These are phyloP conservation scores for Aphelinus atriplicis DNA, from an alignment of 1,140 invertebrate genomes.

Conservation along the genomic window DNA sequence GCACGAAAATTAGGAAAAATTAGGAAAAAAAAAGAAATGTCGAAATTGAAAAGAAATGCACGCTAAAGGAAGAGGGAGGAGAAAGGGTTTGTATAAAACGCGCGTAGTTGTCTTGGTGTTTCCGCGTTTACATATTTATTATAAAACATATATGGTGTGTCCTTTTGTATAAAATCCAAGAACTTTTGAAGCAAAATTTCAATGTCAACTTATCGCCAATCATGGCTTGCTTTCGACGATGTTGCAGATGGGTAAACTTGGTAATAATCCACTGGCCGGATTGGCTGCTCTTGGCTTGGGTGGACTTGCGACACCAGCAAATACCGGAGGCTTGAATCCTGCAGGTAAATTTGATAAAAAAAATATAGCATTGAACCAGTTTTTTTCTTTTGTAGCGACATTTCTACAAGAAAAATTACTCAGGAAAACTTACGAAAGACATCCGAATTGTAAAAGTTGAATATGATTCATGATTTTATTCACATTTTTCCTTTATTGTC, in stretches of 20 bases:
- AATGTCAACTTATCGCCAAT: background rate
- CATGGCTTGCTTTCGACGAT: conserved; percentile 51
- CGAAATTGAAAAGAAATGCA: background rate
- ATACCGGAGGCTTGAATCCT: conserved; percentile 85
- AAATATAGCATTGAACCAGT: background rate
- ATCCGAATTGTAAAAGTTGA: too few relatives aligned
- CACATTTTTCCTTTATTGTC: too few relatives aligned
- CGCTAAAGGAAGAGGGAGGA: background rate
- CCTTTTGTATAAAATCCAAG: background rate
- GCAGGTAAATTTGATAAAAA: conserved; percentile 73
- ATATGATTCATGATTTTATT: too few relatives aligned
- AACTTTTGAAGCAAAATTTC: background rate
- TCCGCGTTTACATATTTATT: conserved; percentile 20
- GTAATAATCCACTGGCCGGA: conserved; percentile 86
- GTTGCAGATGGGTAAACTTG: conserved; percentile 83
- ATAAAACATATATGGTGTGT: conserved; percentile 17
- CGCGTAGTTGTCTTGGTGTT: conserved; percentile 35
- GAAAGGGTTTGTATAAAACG: background rate
- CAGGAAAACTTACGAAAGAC: too few relatives aligned
- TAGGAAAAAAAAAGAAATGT: background rate
- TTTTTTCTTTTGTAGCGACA: conserved; percentile 14
- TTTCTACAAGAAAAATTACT: too few relatives aligned
- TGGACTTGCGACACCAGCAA: conserved; percentile 79
- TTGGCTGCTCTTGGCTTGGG: conserved; percentile 86
- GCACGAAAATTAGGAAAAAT: background rate